Evolutionary conservation across 2,888 invertebrate genomes (phyloP), one percentile per base, ranked within the genome.

Genomic region (Asteroscopus sphinx): DNA sequence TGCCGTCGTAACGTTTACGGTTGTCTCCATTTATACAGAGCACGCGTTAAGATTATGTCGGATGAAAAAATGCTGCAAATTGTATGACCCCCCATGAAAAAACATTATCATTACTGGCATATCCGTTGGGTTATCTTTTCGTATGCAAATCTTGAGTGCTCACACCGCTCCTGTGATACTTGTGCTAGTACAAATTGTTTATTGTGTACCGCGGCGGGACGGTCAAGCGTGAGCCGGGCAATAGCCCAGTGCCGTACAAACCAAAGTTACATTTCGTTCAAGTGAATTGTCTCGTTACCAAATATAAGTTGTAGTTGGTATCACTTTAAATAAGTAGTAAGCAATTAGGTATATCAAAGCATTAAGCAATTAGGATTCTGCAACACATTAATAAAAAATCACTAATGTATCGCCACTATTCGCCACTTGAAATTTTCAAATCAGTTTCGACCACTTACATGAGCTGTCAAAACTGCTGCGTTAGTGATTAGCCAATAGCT

Each of bases 31-130:
- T 90, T 88, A 87, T 81, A 89, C 87, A 81, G 84, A 88, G 84
- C 81, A 83, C 86, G 85, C 83, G 87, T 87, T 88, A 90, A 91
- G 92, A 92, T 92, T 91, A 88, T 88, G 88, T 87, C 82, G 85
- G 87, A 87, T 90, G 91, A 91, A 92, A 89, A 89, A 93, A 93
- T 88, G 84, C 85, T 91, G 93, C 92, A 92, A 93, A 92, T 92
- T 90, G 91, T 90, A 90, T 91, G 91, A 91, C 85, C 87, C 73
- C 83, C 86, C 83, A 88, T 92, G 92, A 86, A 91, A 91, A 91
- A 93, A 91, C 92, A 92, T 93, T 91, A 91, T 90, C 88, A 85
- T 89, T 88, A 87, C 80, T 73, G 77, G 73, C 77, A 81, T 83
- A 86, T 87, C 85, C 84, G 83, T 67, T 66, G 76, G 73, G 77